These are phyloP conservation scores for Monomorium pharaonis DNA, from an alignment of 1,140 invertebrate species.

Conservation along the genomic window DNA sequence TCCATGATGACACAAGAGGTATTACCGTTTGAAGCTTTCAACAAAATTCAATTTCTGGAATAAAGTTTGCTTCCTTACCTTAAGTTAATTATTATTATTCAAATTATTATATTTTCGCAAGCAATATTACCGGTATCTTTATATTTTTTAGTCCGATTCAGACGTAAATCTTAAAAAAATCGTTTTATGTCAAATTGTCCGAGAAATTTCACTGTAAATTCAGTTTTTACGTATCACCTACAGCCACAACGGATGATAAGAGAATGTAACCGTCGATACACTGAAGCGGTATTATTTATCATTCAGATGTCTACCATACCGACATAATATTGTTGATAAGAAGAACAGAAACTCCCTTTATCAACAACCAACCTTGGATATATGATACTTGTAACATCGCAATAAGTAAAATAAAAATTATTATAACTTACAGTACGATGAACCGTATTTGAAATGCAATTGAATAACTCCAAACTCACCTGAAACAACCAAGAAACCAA, in stretches of 20 bases:
- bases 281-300: neutral
- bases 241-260: neutral
- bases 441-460: neutral
- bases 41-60: neutral
- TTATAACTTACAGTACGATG: conserved; percentile 14
- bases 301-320: neutral
- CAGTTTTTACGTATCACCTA: neutral
- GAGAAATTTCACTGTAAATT: neutral
- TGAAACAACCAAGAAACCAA: conserved; percentile 13
- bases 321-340: neutral
- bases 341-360: neutral
- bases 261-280: neutral
- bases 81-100: neutral
- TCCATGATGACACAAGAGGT: neutral
- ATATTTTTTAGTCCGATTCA: neutral
- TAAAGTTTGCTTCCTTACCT: neutral
- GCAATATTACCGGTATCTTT: neutral
- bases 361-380: neutral
- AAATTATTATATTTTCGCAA: neutral
- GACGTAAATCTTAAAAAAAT: neutral
- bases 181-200: neutral
- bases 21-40: conserved; percentile 7
- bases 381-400: neutral
- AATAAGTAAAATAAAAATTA: conserved; percentile 1
- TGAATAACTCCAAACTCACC: conserved; percentile 39